Evolutionary conservation across 2,797 vertebrate species (phyloP).

Genomic region (Cacajao melanocephalus): DNA sequence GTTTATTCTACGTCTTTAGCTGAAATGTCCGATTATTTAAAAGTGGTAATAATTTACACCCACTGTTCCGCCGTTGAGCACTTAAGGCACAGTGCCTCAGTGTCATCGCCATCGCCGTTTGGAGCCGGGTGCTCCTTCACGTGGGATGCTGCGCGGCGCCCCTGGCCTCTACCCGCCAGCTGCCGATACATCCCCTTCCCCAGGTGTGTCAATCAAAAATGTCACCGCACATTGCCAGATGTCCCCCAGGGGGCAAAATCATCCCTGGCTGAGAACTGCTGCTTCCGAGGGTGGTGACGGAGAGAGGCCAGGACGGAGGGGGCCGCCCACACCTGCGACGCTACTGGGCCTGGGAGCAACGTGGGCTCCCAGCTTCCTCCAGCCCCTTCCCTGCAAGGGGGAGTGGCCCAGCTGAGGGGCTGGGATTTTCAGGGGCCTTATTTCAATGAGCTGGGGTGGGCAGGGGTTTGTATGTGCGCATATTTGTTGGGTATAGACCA

Average conservation of each 20-base stretch:
- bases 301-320: neutral
- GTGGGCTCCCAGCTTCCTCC: neutral
- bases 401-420: neutral
- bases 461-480: neutral
- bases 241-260: neutral
- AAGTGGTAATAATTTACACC: neutral
- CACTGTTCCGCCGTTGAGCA: rapidly evolving
- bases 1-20: neutral
- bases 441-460: neutral
- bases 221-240: neutral
- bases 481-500: too few relatives aligned
- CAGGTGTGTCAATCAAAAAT: neutral
- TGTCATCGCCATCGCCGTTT: rapidly evolving
- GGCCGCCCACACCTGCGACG: neutral
- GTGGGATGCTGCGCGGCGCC: rapidly evolving
- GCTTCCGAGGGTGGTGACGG: neutral
- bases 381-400: neutral
- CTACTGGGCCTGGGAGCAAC: rapidly evolving
- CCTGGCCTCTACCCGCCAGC: neutral
- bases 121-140: rapidly evolving
- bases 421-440: neutral
- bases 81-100: neutral
- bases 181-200: neutral
- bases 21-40: neutral
- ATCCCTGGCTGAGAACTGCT: neutral